Conservation (phyloP, 2,888 invertebrate species). For the Noctua comes region DNA sequence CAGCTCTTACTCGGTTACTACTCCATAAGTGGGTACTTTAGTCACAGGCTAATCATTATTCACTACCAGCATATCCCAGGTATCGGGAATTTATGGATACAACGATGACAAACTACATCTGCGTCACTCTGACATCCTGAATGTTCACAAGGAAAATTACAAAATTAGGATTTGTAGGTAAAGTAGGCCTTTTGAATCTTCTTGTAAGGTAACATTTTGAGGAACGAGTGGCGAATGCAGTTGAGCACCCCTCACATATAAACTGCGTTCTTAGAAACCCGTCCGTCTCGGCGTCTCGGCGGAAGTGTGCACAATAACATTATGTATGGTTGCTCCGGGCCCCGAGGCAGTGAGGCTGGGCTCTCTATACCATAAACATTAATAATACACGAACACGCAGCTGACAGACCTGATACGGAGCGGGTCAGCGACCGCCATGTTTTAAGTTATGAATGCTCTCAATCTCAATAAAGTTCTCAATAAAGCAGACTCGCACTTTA, state of each 20-base stretch:
- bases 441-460: conserved; percentile 23
- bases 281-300: neutral
- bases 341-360: neutral
- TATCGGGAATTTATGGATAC: neutral
- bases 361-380: conserved; percentile 18
- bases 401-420: conserved; percentile 18
- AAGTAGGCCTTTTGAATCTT: conserved; percentile 3
- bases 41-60: neutral
- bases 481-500: conserved; percentile 24
- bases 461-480: neutral
- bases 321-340: neutral
- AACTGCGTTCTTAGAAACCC: conserved; percentile 34
- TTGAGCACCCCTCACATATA: conserved; percentile 9
- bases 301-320: conserved; percentile 33
- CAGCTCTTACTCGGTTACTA: neutral
- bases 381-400: conserved; percentile 32
- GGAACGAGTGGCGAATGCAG: neutral
- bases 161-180: neutral
- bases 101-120: neutral
- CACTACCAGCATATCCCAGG: neutral
- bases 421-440: conserved; percentile 39
- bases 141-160: neutral
- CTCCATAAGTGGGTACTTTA: neutral
- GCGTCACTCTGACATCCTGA: neutral
- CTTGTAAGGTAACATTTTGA: neutral